phyloP scores from a whole-genome alignment of 2,797 vertebrate species.

The Bovichtus variegatus region DNA sequence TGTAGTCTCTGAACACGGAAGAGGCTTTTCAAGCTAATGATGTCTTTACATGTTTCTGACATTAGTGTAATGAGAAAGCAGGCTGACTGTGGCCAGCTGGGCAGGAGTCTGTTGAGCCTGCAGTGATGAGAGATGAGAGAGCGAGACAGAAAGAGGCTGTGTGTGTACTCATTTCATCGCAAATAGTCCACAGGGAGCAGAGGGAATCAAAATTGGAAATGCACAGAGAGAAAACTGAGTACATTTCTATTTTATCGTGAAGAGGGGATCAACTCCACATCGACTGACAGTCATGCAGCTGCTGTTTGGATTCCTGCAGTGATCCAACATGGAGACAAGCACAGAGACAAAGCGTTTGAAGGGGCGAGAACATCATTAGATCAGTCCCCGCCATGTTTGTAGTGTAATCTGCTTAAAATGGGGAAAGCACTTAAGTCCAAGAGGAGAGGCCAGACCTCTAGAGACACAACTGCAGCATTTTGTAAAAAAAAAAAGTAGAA shows the following conservation, averaged over 20 bases:
- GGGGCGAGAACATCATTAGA: constrained; percentile 49
- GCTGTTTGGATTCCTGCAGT: constrained; percentile 12
- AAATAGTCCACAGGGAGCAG: constrained; percentile 37
- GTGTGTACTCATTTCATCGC: constrained; percentile 23
- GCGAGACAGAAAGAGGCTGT: constrained; percentile 5
- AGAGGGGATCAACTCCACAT: constrained; percentile 7
- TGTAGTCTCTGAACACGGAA: constrained; percentile 2
- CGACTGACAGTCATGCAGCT: not conserved
- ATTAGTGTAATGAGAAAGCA: constrained; percentile 68
- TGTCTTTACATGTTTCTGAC: constrained; percentile 57
- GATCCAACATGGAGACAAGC: constrained; percentile 13
- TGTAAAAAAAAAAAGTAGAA: not conserved
- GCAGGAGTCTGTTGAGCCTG: constrained; percentile 40
- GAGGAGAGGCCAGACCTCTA: constrained; percentile 24
- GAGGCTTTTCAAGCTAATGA: constrained; percentile 62
- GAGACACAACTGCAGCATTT: constrained; percentile 4
- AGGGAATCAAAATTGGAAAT: constrained; percentile 16
- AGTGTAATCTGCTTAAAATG: constrained; percentile 66
- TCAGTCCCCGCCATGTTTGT: constrained; percentile 37
- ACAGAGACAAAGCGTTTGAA: constrained; percentile 25
- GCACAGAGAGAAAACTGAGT: constrained; percentile 1
- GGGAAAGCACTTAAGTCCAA: constrained; percentile 46
- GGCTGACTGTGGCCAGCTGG: constrained; percentile 42
- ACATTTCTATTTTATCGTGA: constrained; percentile 30
- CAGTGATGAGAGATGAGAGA: constrained; percentile 46